Evolutionary conservation across 64 coral and sea anemone genomes (phyloP).

Genomic region (Pachyseris speciosa): DNA sequence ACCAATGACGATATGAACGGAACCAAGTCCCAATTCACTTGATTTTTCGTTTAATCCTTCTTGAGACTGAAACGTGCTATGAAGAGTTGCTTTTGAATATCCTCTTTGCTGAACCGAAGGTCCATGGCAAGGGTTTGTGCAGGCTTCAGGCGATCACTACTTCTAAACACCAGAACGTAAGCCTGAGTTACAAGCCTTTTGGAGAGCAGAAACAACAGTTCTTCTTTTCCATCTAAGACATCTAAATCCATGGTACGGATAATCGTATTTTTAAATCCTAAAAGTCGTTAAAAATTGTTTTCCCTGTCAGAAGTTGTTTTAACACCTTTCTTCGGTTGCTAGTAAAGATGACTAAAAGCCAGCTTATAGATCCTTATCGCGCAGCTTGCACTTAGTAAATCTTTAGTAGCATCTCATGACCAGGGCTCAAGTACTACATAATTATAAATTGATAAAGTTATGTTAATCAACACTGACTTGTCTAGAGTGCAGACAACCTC

Average conservation of each 20-base stretch:
- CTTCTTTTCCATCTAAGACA: neutral
- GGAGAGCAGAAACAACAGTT: neutral
- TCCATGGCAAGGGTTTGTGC: neutral
- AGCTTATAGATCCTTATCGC: neutral
- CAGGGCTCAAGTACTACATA: neutral
- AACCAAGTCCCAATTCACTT: neutral
- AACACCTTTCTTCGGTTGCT: neutral
- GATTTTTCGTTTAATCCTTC: neutral
- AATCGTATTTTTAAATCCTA: neutral
- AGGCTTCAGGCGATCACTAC: neutral
- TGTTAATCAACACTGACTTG: neutral
- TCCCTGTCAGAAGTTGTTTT: neutral
- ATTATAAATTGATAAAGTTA: neutral
- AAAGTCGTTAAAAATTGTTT: neutral
- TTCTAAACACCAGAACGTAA: neutral
- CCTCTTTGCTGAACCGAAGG: neutral
- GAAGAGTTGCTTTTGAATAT: neutral
- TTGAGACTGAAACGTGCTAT: neutral
- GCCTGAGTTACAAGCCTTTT: conserved; percentile 6
- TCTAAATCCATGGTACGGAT: neutral
- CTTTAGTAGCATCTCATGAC: neutral
- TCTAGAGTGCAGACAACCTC: neutral
- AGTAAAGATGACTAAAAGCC: neutral
- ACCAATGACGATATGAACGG: neutral
- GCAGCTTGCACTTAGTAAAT: neutral